Evolutionary conservation across 2,113 vertebrate species (phyloP), one percentile per base, ranked within the genome.

Genomic region (Mungos mungo): DNA sequence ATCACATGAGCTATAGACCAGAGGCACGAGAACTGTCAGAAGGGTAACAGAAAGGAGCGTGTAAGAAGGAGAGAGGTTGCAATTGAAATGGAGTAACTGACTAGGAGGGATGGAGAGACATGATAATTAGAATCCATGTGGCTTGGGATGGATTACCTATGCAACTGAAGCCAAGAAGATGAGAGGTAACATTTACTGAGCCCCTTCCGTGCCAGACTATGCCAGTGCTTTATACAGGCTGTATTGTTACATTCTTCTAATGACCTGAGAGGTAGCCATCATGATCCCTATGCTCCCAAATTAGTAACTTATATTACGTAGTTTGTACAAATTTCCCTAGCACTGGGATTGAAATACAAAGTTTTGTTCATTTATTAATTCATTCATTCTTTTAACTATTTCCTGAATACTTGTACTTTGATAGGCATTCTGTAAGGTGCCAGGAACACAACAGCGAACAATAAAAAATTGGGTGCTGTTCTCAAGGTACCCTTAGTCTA

Each of bases 341-440:
- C 71, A 25, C n/a, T 80, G 29, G 45, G 33, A 95, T 80, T 77
- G 38, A 83, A 52, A 69, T 65, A 81, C 27, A 45, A 50, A 86
- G 21, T 63, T 77, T 47, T 8, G 16, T 47, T 77, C 74, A 27
- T 31, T 76, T 76, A 31, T 76, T 15, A 35, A 45, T 35, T 31
- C 19, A 38, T 57, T 83, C 18, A 57, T 35, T 35, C 15, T 10
- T 21, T 35, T 11, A 79, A 15, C 5, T 52, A 50, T 63, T 54
- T 54, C 33, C 5, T 35, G 4, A 47, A 31, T 65, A 6, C 18
- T 18, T 47, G 16, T 35, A 19, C 13, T 60, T 87, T 74, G 11
- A 6, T 29, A 84, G 76, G 35, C 68, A 60, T 74, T 68, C 38
- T 41, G 10, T 29, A 76, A 87, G 18, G 6, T 27, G 23, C 21